Percentiles rank a stretch among this genome's conserved stretches.
Conservation (phyloP, 2,888 invertebrate genomes). For the Melinaea marsaeus region DNA sequence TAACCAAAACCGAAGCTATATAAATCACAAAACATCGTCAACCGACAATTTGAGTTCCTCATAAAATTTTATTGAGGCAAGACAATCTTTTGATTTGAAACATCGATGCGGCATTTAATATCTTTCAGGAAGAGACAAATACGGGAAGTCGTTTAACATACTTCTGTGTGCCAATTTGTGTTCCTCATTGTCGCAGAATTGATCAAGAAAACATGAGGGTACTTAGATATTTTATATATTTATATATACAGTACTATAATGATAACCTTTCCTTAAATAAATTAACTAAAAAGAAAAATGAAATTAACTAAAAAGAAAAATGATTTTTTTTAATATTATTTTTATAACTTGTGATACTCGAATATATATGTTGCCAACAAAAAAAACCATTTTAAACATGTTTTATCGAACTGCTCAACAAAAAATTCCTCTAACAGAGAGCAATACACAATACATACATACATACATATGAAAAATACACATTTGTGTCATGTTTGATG, state of each 20-base stretch:
- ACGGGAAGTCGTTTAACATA: conserved; percentile 30
- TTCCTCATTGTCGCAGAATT: conserved; percentile 22
- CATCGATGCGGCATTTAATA: conserved; percentile 27
- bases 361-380: no score
- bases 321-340: no score
- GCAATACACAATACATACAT: no score
- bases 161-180: conserved; percentile 30
- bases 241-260: no score
- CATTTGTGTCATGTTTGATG: conserved; percentile 11
- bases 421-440: no score
- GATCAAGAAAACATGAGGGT: conserved; percentile 1
- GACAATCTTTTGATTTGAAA: conserved; percentile 23
- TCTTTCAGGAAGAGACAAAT: conserved; percentile 30
- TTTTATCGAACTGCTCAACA: no score
- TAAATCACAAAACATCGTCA: conserved; percentile 4
- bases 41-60: conserved; percentile 20
- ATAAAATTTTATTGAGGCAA: conserved; percentile 25
- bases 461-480: conserved; percentile 9
- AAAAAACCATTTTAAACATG: no score
- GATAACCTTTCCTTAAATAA: no score
- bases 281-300: no score
- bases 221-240: neutral
- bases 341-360: no score
- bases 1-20: conserved; percentile 1
- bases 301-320: no score